Percentiles rank a stretch among this genome's conserved stretches.
These are phyloP conservation scores for Acholoe squamosa DNA, from an alignment of 2,888 invertebrate species.

Conservation along the genomic window DNA sequence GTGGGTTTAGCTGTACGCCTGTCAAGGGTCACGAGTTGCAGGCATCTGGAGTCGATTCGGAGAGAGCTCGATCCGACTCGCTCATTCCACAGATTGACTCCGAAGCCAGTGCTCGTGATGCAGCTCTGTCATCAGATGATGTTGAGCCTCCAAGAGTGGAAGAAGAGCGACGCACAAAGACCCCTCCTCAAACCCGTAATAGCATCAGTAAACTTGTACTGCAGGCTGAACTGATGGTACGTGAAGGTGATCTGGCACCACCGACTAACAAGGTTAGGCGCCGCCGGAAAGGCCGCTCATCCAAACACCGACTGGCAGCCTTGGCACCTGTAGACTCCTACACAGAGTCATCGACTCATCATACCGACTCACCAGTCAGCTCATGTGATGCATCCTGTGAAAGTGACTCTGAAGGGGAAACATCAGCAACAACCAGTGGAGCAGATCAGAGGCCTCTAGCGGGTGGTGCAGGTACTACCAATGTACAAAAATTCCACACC, in stretches of 20 bases:
- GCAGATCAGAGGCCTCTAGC: slow-evolving; percentile 38
- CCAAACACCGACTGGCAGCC: neutral
- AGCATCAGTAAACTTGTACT: slow-evolving; percentile 57
- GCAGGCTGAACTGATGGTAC: slow-evolving; percentile 64
- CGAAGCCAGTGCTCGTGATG: slow-evolving; percentile 25
- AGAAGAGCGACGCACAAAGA: neutral
- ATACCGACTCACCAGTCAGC: slow-evolving; percentile 38
- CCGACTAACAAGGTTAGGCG: neutral
- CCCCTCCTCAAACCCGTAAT: neutral
- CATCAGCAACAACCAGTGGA: neutral
- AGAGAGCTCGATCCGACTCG: slow-evolving; percentile 40
- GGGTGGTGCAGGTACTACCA: slow-evolving; percentile 1
- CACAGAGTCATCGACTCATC: slow-evolving; percentile 53
- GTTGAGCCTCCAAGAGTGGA: neutral
- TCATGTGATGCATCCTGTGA: slow-evolving; percentile 66
- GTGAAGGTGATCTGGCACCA: slow-evolving; percentile 54
- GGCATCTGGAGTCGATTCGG: neutral
- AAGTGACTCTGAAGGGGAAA: slow-evolving; percentile 34
- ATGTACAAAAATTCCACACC: slow-evolving; percentile 12
- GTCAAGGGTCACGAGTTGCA: neutral
- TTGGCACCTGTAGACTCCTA: slow-evolving; percentile 4
- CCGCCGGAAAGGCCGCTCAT: neutral
- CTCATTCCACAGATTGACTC: slow-evolving; percentile 48
- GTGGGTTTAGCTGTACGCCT: neutral
- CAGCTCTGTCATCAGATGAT: slow-evolving; percentile 35